These are phyloP conservation scores for Dipodomys merriami DNA, from an alignment of 2,113 vertebrate genomes.

Conservation along the genomic window DNA sequence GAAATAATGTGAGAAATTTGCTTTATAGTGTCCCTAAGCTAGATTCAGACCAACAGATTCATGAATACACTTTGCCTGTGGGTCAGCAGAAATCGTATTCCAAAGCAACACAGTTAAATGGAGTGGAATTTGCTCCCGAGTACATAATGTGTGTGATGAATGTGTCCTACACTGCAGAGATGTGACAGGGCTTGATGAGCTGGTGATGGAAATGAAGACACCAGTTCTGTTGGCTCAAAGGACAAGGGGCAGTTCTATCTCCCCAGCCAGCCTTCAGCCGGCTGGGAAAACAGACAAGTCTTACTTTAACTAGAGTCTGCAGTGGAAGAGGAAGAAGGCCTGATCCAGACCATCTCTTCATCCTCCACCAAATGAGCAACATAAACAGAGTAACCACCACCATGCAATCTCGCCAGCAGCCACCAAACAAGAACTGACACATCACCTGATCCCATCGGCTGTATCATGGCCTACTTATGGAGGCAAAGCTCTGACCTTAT, in stretches of 20 bases:
- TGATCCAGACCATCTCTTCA: not conserved
- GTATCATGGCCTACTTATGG: rapidly evolving
- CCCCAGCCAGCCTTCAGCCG: not conserved
- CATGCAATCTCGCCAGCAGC: not conserved
- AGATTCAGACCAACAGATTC: constrained; percentile 75
- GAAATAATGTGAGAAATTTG: constrained; percentile 73
- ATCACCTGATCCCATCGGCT: rapidly evolving
- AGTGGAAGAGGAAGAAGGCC: not conserved
- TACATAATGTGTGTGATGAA: constrained; percentile 79
- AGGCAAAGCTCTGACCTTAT: rapidly evolving
- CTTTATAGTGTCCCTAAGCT: constrained; percentile 46
- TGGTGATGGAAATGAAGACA: constrained; percentile 80
- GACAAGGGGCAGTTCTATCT: constrained; percentile 72
- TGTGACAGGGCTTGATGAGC: constrained; percentile 76
- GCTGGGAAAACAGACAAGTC: not conserved
- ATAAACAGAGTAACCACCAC: not conserved
- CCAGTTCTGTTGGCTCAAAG: constrained; percentile 67
- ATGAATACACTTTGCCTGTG: constrained; percentile 46
- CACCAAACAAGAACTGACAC: not conserved
- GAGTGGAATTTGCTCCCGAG: constrained; percentile 82
- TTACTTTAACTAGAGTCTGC: not conserved
- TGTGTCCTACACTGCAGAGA: constrained; percentile 78
- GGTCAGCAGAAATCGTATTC: constrained; percentile 80
- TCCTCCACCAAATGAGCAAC: not conserved
- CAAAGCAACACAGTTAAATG: constrained; percentile 81